These are phyloP conservation scores for Acanthis flammea DNA, from an alignment of 2,797 vertebrate genomes.

Conservation along the genomic window DNA sequence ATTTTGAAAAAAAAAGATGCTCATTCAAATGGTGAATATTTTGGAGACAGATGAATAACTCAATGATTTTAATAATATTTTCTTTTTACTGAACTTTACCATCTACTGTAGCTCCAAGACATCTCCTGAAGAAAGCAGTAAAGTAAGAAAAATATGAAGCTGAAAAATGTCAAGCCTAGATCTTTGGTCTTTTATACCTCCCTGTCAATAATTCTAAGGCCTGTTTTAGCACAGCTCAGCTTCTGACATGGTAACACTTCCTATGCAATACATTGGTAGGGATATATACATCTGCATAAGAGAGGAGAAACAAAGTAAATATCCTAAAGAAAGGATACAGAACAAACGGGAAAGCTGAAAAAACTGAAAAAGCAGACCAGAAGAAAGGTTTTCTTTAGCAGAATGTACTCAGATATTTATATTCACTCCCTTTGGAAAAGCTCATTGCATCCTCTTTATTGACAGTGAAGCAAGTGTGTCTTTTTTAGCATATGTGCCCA, in stretches of 20 bases:
- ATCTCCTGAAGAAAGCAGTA: background rate
- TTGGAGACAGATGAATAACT: background rate
- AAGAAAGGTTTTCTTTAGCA: background rate
- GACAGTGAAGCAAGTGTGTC: background rate
- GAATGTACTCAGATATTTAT: background rate
- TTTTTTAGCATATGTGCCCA: background rate
- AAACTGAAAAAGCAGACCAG: background rate
- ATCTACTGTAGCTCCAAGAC: background rate
- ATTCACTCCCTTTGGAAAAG: background rate
- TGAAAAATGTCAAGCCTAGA: background rate
- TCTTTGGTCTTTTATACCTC: background rate
- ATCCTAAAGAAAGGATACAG: background rate
- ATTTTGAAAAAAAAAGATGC: background rate
- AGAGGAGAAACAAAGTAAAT: background rate
- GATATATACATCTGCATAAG: background rate
- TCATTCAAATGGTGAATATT: background rate
- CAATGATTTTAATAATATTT: background rate
- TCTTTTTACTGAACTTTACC: background rate
- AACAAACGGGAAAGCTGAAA: background rate
- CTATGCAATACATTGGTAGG: background rate
- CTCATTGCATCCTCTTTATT: background rate
- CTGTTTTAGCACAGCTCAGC: background rate
- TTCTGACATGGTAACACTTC: background rate
- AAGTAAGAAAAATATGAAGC: background rate
- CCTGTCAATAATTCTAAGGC: background rate